These are phyloP conservation scores for Pipistrellus pygmaeus DNA, from an alignment of 2,797 vertebrate species.

Conservation along the genomic window DNA sequence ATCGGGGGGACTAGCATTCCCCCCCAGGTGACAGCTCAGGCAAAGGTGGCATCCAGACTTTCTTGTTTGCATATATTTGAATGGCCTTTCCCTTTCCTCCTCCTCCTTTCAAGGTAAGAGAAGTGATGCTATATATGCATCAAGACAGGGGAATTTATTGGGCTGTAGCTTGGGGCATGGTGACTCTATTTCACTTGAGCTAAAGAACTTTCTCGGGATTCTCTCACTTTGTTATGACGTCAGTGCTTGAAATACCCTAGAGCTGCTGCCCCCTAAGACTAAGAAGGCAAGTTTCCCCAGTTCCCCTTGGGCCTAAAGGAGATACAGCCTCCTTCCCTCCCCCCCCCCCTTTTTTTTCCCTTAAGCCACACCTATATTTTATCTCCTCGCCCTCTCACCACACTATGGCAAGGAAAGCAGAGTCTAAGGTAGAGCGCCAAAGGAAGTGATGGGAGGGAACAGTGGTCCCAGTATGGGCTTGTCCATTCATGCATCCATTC, in stretches of 20 bases:
- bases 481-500: background rate
- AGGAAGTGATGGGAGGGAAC: background rate
- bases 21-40: rapidly evolving
- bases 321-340: no score
- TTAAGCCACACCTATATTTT: background rate
- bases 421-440: background rate
- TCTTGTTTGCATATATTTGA: background rate
- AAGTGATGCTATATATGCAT: background rate
- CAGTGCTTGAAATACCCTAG: background rate
- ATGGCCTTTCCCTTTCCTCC: background rate
- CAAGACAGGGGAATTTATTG: background rate
- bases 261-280: background rate
- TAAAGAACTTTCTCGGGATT: background rate
- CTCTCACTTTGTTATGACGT: background rate
- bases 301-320: background rate
- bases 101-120: background rate
- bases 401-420: background rate
- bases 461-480: background rate
- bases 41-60: background rate
- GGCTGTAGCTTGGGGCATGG: no score
- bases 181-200: background rate
- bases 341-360: background rate
- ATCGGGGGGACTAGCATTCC: background rate
- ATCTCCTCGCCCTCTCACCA: background rate
- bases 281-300: background rate